Evolutionary conservation across 2,888 invertebrate species (phyloP).

Genomic region (Epinotia ramella): DNA sequence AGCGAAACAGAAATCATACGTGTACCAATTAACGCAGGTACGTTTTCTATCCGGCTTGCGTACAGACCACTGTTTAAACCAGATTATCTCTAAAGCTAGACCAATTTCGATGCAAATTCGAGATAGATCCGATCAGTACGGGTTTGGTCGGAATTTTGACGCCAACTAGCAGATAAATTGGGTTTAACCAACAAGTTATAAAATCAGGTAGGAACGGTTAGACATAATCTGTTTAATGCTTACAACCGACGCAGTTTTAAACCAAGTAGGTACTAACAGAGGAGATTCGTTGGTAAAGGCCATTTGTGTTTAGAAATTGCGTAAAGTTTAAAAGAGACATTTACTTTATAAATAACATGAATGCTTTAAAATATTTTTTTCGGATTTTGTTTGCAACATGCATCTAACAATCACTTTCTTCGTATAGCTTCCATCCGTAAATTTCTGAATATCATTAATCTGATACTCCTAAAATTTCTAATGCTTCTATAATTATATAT

Average conservation of each 20-base stretch:
- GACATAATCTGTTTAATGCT: not conserved
- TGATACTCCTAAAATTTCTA: not conserved
- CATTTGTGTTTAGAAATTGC: not conserved
- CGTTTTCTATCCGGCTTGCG: slow-evolving; percentile 5
- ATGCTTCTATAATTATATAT: not conserved
- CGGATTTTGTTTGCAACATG: too few species aligned
- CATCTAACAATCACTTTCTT: too few species aligned
- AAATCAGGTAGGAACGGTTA: slow-evolving; percentile 2
- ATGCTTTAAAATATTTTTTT: too few species aligned
- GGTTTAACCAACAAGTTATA: slow-evolving; percentile 27
- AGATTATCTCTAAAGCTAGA: slow-evolving; percentile 42
- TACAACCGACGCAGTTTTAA: not conserved
- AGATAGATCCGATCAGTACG: slow-evolving; percentile 40
- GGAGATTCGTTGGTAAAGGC: not conserved
- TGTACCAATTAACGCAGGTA: not conserved
- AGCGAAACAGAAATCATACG: not conserved
- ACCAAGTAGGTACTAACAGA: not conserved
- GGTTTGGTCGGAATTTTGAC: slow-evolving; percentile 41
- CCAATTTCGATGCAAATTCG: slow-evolving; percentile 43
- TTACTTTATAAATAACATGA: too few species aligned
- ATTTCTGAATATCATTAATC: not conserved
- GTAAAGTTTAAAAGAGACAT: too few species aligned
- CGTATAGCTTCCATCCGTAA: not conserved
- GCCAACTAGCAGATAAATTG: slow-evolving; percentile 33
- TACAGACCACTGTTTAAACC: slow-evolving; percentile 24